Conservation (phyloP, 2,797 vertebrate species). For the Ptychadena robeensis region DNA sequence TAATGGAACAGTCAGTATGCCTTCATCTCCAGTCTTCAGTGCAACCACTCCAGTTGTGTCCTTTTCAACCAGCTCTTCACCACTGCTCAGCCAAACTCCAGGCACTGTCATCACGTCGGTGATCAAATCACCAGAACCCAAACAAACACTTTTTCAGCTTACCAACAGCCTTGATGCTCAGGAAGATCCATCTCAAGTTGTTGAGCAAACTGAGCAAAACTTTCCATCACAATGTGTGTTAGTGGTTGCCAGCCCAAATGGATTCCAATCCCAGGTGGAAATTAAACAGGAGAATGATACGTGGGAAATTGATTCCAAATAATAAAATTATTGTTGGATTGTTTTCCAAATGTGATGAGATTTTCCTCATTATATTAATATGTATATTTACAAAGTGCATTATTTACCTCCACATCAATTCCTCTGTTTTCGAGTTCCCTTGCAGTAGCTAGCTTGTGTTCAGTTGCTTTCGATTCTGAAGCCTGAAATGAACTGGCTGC, state of each 20-base stretch:
- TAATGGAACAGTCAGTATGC: constrained; percentile 74
- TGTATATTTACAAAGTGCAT: constrained; percentile 63
- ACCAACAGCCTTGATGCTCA: constrained; percentile 60
- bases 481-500: background rate
- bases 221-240: constrained; percentile 78
- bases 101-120: constrained; percentile 82
- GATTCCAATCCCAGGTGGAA: constrained; percentile 71
- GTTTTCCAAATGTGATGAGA: constrained; percentile 71
- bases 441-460: constrained; percentile 68
- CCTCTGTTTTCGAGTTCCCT: constrained; percentile 67
- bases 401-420: constrained; percentile 58
- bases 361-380: constrained; percentile 66
- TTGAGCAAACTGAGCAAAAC: constrained; percentile 67
- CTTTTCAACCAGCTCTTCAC: constrained; percentile 75
- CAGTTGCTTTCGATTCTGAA: constrained; percentile 69
- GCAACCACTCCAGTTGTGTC: constrained; percentile 74
- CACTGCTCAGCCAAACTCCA: constrained; percentile 74
- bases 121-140: constrained; percentile 80
- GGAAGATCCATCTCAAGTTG: constrained; percentile 60
- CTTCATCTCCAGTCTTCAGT: constrained; percentile 74
- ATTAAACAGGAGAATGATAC: constrained; percentile 75
- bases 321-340: constrained; percentile 66
- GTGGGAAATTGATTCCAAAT: constrained; percentile 71
- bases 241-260: constrained; percentile 74
- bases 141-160: constrained; percentile 62